Conservation (phyloP, 2,797 vertebrate species). For the Coluber constrictor region DNA sequence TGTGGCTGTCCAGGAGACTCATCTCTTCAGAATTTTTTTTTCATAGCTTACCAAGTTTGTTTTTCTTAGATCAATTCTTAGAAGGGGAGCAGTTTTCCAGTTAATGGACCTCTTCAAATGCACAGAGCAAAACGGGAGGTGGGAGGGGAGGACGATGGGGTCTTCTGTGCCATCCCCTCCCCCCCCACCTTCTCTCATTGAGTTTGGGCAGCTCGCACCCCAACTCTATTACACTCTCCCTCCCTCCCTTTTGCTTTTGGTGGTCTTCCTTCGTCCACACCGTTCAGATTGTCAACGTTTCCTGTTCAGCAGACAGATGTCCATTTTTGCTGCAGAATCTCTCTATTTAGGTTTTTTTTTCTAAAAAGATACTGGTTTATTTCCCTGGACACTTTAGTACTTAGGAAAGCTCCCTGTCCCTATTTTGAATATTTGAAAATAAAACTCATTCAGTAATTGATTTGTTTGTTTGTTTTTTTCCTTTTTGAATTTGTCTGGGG, state of each 20-base stretch:
- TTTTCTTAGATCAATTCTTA: neutral
- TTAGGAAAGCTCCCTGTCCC: constrained; percentile 26
- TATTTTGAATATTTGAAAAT: constrained; percentile 47
- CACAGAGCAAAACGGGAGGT: neutral
- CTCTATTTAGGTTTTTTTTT: neutral
- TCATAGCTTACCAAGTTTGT: neutral
- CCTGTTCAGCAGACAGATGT: no score
- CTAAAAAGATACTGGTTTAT: constrained; percentile 44
- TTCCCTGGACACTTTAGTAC: constrained; percentile 54
- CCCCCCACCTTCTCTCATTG: neutral
- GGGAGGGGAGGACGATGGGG: neutral
- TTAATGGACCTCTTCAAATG: neutral
- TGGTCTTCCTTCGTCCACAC: neutral
- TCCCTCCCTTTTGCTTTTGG: no score
- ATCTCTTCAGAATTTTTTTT: neutral
- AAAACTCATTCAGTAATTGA: constrained; percentile 56
- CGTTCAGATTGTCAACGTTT: neutral
- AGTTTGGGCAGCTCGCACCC: no score
- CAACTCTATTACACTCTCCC: neutral
- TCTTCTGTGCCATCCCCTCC: neutral
- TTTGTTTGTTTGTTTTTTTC: constrained; percentile 31
- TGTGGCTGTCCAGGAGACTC: neutral
- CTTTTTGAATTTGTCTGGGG: neutral
- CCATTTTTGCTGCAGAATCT: neutral
- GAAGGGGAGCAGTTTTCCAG: neutral